Base-by-base conservation (phyloP, 1,140 invertebrate species). In the Acromyrmex charruanus region DNA sequence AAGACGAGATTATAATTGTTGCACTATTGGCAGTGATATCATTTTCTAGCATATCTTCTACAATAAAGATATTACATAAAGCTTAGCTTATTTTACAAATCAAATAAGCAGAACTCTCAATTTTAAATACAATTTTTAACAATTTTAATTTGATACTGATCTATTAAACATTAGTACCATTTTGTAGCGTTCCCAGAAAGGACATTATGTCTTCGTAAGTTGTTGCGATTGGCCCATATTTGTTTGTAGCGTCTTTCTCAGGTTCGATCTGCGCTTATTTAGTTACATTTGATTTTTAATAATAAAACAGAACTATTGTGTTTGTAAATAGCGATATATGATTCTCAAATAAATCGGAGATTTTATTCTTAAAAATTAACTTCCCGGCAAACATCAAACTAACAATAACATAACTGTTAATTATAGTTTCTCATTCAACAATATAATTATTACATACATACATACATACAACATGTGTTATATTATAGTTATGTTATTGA, bases 161-260 rank as follows among this genome's bases (percentile, higher is more conserved):
- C 7, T 35, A n/a, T 16, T 51, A 35, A 84, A 53, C 61, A 10
- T 77, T 18, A n/a, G n/a, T 90, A 91, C 89, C 89, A 6, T 90
- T 88, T 77, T 94, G 93, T 18, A 94, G 61, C 7, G 89, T 92
- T 44, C 87, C 88, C 21, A 95, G 84, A 49, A 94, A 94, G 7
- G 89, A 90, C 92, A 95, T 94, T 55, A 95, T 94, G 39, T 94
- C 93, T 4, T 95, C 93, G 66, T 94, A 95, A n/a, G 93, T 93
- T 0, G 93, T 93, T 14, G 79, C 80, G 31, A 61, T 89, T 0
- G 77, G 9, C 4, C 35, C 63, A 44, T 87, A 86, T 51, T 58
- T 77, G 25, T 66, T 59, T 35, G 81, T 31, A 0, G 90, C 65
- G 81, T 95, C 94, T 74, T 92, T 94, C 63, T 95, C 94, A 14